Base-by-base conservation (phyloP, 2,797 vertebrate species). In the Sebastes melanostomus region DNA sequence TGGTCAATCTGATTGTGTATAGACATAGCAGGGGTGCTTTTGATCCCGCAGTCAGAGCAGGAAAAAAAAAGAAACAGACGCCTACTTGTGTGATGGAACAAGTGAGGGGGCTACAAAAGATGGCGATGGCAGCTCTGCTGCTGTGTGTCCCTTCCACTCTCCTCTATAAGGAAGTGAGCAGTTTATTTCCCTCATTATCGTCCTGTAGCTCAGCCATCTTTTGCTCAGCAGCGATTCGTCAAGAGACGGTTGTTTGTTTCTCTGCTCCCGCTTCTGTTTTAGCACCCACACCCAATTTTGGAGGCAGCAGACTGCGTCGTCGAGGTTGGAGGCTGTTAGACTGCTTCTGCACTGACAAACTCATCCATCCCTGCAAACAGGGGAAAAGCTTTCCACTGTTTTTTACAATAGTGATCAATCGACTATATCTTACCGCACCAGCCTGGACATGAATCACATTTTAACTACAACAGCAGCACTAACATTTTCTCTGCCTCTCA, bases 61-160 rank as follows among this genome's bases (percentile, higher is more conserved):
- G 14, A 59, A 61, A 18, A 11, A 11, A 11, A n/a, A 18, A 22
- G 13, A 69, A 58, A 38, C 12, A 8, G 18, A 71, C 30, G 13
- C 59, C 20, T 14, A 25, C 58, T 42, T 5, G 13, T 29, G 66
- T 54, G 50, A 61, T 67, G 56, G 72, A 84, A 75, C 6, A 70
- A 86, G 68, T 27, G 79, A 62, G 87, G 77, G 82, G 86, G 89
- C 75, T 54, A 6, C 42, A 34, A 27, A 68, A 71, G 50, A 79
- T 68, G 75, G 70, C 72, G 50, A 79, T 68, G 70, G 72, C 75
- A 61, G 34, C 73, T 80, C 25, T 34, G 12, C 72, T 13, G 10
- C 29, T 6, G n/a, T 66, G 67, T 38, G 65, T 61, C 50, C 78
- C 61, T 77, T 75, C 66, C 4, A 7, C 27, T n/a, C 68, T 55